phyloP scores from a whole-genome alignment of 2,888 invertebrate genomes.

The Achlya flavicornis region DNA sequence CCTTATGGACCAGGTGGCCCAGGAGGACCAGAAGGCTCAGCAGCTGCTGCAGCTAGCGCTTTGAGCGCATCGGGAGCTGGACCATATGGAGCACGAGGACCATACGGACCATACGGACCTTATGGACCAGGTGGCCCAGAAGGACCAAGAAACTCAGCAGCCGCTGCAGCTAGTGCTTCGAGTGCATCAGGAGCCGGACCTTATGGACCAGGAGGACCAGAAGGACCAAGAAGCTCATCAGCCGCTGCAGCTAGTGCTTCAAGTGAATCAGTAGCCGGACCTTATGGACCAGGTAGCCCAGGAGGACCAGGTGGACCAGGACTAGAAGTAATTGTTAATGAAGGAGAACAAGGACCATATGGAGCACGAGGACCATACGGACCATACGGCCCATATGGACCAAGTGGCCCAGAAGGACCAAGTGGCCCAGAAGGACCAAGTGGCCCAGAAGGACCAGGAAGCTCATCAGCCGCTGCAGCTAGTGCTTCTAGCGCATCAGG shows the following conservation, averaged over 20 bases:
- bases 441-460: conserved; percentile 15
- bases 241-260: conserved; percentile 15
- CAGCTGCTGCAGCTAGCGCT: conserved; percentile 24
- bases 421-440: not conserved
- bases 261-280: conserved; percentile 7
- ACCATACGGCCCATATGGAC: conserved; percentile 10
- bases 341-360: conserved; percentile 1
- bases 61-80: conserved; percentile 24
- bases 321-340: not conserved
- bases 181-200: too few species aligned
- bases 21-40: conserved; percentile 14
- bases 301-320: not conserved
- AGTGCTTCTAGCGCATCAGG: not conserved
- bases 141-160: too few species aligned
- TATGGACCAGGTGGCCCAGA: not conserved
- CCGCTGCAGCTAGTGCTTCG: too few species aligned
- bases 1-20: conserved; percentile 15
- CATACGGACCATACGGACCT: conserved; percentile 14
- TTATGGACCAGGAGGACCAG: not conserved
- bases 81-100: not conserved
- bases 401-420: conserved; percentile 14
- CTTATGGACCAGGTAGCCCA: not conserved
- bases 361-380: not conserved
- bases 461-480: not conserved
- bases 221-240: conserved; percentile 10